These are phyloP conservation scores for human DNA, from an alignment of 2,113 vertebrate genomes.

Conservation along the genomic window DNA sequence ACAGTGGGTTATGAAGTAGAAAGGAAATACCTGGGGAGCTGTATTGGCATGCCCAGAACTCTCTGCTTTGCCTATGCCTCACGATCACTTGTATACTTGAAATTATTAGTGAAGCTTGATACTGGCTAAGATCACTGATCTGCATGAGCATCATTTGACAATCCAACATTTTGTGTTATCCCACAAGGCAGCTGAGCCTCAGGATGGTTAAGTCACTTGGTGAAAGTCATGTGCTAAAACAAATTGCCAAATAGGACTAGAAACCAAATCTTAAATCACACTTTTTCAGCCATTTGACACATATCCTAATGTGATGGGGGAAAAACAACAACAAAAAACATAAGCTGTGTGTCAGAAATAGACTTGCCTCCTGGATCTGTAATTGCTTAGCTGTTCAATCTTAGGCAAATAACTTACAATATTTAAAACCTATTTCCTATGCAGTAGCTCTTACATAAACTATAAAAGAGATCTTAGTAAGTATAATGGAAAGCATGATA, in stretches of 20 bases:
- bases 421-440: not conserved
- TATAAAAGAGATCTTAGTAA: not conserved
- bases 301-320: not conserved
- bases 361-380: not conserved
- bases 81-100: not conserved
- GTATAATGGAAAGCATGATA: not conserved
- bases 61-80: not conserved
- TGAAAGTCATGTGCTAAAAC: not conserved
- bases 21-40: not conserved
- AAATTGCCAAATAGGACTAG: not conserved
- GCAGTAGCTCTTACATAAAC: not conserved
- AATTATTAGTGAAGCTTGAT: not conserved
- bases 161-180: not conserved
- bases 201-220: not conserved
- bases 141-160: not conserved
- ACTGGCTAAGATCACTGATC: not conserved
- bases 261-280: slow-evolving; percentile 9
- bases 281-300: not conserved
- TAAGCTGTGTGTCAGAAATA: not conserved
- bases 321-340: not conserved
- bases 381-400: not conserved
- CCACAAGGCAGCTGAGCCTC: not conserved
- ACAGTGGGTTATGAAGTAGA: not conserved
- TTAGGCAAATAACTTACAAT: not conserved
- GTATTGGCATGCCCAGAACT: not conserved